These are phyloP conservation scores for Taenioides sp. DNA, from an alignment of 2,797 vertebrate genomes.

Conservation along the genomic window DNA sequence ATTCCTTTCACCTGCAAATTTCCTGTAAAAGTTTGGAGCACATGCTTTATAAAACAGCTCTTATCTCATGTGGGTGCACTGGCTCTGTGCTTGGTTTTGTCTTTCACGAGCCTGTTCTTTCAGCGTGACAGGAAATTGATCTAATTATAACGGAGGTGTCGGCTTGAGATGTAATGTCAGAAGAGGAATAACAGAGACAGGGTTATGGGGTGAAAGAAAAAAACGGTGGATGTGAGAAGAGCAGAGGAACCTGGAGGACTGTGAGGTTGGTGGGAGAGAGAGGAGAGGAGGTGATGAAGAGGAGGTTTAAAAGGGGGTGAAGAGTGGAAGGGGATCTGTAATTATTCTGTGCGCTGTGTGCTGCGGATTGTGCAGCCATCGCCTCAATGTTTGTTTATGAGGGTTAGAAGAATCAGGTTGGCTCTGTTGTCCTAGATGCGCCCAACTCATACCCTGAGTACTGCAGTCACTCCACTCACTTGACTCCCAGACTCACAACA, in stretches of 20 bases:
- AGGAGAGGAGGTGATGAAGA: conserved; percentile 35
- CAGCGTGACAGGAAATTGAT: conserved; percentile 36
- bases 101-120: conserved; percentile 1
- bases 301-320: conserved; percentile 57
- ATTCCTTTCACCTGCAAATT: conserved; percentile 11
- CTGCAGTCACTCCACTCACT: conserved; percentile 7
- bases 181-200: conserved; percentile 28
- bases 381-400: conserved; percentile 67
- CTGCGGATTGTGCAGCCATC: conserved; percentile 57
- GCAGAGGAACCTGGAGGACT: conserved; percentile 21
- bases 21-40: conserved; percentile 7
- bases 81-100: conserved; percentile 8
- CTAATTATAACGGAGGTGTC: conserved; percentile 38
- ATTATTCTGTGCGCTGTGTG: conserved; percentile 67
- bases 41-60: conserved; percentile 4
- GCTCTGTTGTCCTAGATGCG: conserved; percentile 43
- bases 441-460: conserved; percentile 47
- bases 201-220: conserved; percentile 27
- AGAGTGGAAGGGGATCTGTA: conserved; percentile 57
- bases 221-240: conserved; percentile 19
- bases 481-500: conserved; percentile 22
- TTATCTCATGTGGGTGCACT: background rate
- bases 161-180: conserved; percentile 25
- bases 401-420: conserved; percentile 61
- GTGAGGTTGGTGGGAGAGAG: conserved; percentile 16